phyloP scores from a whole-genome alignment of 2,888 invertebrate genomes.

The Stenodema calcarata region DNA sequence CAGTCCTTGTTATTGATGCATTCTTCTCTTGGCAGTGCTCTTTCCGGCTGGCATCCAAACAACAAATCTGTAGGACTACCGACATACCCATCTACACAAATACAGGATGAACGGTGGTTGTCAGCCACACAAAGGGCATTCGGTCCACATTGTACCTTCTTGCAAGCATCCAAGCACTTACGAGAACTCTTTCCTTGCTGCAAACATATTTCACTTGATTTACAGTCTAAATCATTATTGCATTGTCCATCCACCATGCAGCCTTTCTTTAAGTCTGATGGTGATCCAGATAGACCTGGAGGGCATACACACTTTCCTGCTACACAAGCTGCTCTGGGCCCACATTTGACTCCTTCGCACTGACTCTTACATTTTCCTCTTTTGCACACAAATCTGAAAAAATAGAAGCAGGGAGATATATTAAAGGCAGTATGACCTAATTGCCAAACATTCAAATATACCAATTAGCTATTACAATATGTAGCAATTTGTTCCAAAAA shows the following conservation, averaged over 20 bases:
- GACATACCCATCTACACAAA: constrained; percentile 80
- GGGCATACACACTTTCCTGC: constrained; percentile 81
- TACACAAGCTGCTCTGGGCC: constrained; percentile 81
- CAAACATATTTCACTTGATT: constrained; percentile 85
- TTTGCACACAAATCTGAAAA: constrained; percentile 70
- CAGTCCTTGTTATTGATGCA: constrained; percentile 78
- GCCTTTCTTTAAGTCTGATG: constrained; percentile 73
- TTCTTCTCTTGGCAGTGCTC: constrained; percentile 67
- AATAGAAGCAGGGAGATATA: background rate
- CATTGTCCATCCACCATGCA: constrained; percentile 80
- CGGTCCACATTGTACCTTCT: constrained; percentile 86
- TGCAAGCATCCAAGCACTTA: constrained; percentile 86
- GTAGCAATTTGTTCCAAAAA: too few relatives aligned
- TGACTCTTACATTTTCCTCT: constrained; percentile 76
- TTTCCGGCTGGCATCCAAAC: constrained; percentile 78
- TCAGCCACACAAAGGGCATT: constrained; percentile 86
- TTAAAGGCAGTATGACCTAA: too few relatives aligned
- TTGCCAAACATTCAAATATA: too few relatives aligned
- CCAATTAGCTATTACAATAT: too few relatives aligned
- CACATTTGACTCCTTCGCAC: constrained; percentile 78
- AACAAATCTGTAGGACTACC: constrained; percentile 84
- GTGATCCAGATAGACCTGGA: constrained; percentile 78
- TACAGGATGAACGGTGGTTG: constrained; percentile 84
- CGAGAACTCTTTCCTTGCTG: constrained; percentile 78
- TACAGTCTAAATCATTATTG: constrained; percentile 80